These are phyloP conservation scores for Uria lomvia DNA, from an alignment of 2,113 vertebrate species.

Conservation along the genomic window DNA sequence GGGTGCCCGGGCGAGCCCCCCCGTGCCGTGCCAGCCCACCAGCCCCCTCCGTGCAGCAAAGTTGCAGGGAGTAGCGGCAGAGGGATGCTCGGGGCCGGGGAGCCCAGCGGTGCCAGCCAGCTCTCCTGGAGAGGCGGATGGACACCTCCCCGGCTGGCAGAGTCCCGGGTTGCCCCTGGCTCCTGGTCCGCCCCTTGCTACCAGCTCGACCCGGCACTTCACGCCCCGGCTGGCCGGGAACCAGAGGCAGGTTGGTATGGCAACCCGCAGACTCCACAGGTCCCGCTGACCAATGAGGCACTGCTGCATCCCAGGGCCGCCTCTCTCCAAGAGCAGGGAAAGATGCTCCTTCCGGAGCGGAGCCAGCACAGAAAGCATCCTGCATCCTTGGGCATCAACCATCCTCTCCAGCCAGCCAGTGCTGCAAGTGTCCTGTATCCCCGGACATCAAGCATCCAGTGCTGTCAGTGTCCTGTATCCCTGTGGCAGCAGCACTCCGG, in stretches of 20 bases:
- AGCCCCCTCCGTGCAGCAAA: background rate
- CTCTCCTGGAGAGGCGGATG: background rate
- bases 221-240: constrained; percentile 45
- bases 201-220: constrained; percentile 53
- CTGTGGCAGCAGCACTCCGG: background rate
- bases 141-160: background rate
- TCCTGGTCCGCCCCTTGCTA: constrained; percentile 54
- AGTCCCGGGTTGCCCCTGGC: background rate
- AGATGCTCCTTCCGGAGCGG: constrained; percentile 24
- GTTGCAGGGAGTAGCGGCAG: background rate
- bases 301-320: constrained; percentile 43
- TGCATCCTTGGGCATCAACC: background rate
- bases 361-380: background rate
- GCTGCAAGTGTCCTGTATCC: background rate
- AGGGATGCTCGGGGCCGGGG: background rate
- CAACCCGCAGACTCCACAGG: constrained; percentile 81
- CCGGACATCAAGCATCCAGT: rapidly evolving
- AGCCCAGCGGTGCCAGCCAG: background rate
- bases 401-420: background rate
- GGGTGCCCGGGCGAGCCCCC: background rate
- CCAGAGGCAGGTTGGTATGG: constrained; percentile 75
- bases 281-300: constrained; percentile 71
- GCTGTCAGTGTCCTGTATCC: background rate
- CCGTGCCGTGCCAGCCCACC: background rate
- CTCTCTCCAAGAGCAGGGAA: constrained; percentile 24